Base-by-base conservation (phyloP, 30 jellyfish, hydroid and myxozoan species). In the Nemopilema nomurai region DNA sequence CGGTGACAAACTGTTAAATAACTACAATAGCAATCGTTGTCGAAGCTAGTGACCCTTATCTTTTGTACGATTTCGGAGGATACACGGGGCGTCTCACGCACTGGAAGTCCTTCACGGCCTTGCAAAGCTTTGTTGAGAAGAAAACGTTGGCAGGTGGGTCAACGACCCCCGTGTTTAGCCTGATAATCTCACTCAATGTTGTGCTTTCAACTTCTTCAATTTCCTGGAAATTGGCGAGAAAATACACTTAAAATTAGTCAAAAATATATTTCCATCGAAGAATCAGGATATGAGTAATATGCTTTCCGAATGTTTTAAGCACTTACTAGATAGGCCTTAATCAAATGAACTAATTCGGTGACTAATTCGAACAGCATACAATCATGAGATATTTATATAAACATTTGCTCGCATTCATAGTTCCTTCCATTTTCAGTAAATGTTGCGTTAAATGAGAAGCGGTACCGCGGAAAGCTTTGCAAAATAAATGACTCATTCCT, bases 91-190 rank as follows among this genome's bases (percentile, higher is more conserved):
- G 63, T 62, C 96, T 86, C 19, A 88, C 77, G 74, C 96, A 88
- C 75, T 88, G 96, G 53, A 73, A 76, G 22, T 88, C 82, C 74
- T 51, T 53, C 30, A 88, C 96, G 69, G 78, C 93, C 18, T 23
- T 73, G 83, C 83, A 73, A 24, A 32, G 71, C 49, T 73, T 4
- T 8, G 66, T 20, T 16, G 69, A 21, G 69, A 73, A 73, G 68
- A 92, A 92, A 22, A 86, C 96, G 51, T 84, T 72, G n/a, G 69
- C 87, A 3, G 97, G 98, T 28, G 90, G 90, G 78, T 92, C 85
- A 17, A 70, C 66, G 71, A 71, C 79, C 26, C 88, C 96, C 1
- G 97, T 85, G 74, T 92, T 92, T 33, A 67, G 76, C 28, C 86
- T 49, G 49, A 92, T 92, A 25, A 92, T 82, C 57, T 82, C 75